A percentile compares a stretch with the other conserved stretches of the same genome.
phyloP scores from a whole-genome alignment of 2,888 invertebrate genomes.

The Dicranocentrus wangi region DNA sequence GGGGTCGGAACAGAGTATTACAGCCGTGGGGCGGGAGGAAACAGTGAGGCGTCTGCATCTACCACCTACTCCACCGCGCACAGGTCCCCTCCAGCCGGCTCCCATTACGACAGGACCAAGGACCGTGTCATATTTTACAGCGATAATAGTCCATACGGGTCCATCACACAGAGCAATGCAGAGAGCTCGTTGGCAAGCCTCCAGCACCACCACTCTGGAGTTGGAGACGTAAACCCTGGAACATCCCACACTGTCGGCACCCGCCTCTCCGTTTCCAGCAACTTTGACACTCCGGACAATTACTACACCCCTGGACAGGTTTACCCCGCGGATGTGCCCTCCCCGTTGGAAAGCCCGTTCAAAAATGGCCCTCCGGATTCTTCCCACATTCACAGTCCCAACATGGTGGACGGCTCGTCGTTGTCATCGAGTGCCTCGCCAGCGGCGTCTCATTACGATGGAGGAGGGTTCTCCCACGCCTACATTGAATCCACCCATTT shows the following conservation, averaged over 20 bases:
- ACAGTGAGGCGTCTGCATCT: slow-evolving; percentile 8
- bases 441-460: not conserved
- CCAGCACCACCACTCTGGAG: too few species aligned
- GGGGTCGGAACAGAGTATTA: slow-evolving; percentile 23
- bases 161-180: slow-evolving; percentile 1
- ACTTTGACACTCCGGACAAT: slow-evolving; percentile 25
- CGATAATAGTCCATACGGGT: slow-evolving; percentile 30
- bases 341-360: slow-evolving; percentile 25
- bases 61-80: slow-evolving; percentile 5
- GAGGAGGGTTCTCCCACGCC: slow-evolving; percentile 11
- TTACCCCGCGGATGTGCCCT: slow-evolving; percentile 17
- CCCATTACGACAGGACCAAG: slow-evolving; percentile 64
- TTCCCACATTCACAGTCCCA: slow-evolving; percentile 59
- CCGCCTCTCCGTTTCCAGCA: slow-evolving; percentile 24
- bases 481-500: not conserved
- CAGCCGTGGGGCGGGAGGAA: not conserved
- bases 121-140: slow-evolving; percentile 52
- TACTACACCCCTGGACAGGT: slow-evolving; percentile 28
- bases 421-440: slow-evolving; percentile 11
- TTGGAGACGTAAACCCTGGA: slow-evolving; percentile 8
- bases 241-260: slow-evolving; percentile 32
- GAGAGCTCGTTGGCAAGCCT: not conserved
- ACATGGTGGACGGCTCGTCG: slow-evolving; percentile 45
- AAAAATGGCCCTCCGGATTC: slow-evolving; percentile 53
- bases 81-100: slow-evolving; percentile 14